Base-by-base conservation (phyloP, 2,888 invertebrate species). In the Drosophila ezoana region DNA sequence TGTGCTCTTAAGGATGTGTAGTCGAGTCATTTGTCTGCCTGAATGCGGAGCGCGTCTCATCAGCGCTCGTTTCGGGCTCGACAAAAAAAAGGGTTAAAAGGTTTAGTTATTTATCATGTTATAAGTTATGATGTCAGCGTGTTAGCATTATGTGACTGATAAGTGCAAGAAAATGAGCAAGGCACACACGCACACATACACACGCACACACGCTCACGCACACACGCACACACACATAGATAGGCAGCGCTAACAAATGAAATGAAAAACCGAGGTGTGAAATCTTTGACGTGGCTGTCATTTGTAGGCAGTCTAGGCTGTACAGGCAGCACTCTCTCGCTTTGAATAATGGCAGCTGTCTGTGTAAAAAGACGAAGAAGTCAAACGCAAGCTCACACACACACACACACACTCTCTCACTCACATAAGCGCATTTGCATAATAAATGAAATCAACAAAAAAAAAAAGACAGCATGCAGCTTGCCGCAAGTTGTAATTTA, bases 81-180 rank as follows among this genome's bases (percentile, higher is more conserved):
- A 48, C 35, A 47, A 16, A 53, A 47, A 58, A 75, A 75, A 72
- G 72, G 72, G 76, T 60, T 67, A 64, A 48, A 64, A 79, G 66
- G 65, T 72, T 75, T 75, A 82, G 88, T 89, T 86, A 86, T 86
- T 86, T 87, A 86, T 86, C 89, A 86, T 86, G 88, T 71, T 86
- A 86, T 89, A 86, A 89, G 85, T 86, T 89, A 86, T 86, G 85
- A 88, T 86, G 89, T 86, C 85, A 86, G 85, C 87, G 72, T 74
- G 80, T 65, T 49, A 77, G 86, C 89, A 82, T 87, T 89, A 82
- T 85, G 85, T 78, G 88, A 88, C 85, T 89, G 85, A 86, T 89
- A 86, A 86, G 78, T 68, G 67, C 59, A 72, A 65, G 66, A 72
- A 72, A 81, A 79, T 72, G 69, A 81, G 74, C 69, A 65, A 33